Conservation (phyloP, 2,113 vertebrate genomes). For the Microtus richardsoni region DNA sequence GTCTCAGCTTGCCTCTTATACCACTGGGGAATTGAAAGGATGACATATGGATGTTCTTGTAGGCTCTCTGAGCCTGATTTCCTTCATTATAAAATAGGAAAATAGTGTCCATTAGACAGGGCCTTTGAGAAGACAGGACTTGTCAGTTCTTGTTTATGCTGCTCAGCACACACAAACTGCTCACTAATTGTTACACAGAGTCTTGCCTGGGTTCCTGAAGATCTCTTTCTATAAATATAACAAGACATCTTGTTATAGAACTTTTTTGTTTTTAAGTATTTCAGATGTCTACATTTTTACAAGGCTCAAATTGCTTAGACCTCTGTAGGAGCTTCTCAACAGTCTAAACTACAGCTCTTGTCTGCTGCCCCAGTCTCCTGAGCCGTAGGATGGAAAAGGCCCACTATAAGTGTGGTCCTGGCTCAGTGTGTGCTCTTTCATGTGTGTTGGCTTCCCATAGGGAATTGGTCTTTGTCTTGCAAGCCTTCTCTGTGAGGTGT, state of each 20-base stretch:
- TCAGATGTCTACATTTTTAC: background rate
- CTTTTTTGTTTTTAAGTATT: background rate
- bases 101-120: background rate
- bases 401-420: background rate
- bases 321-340: rapidly evolving
- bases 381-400: background rate
- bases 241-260: background rate
- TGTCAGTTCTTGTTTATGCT: background rate
- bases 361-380: background rate
- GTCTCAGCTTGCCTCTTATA: background rate
- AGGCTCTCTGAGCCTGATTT: background rate
- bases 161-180: rapidly evolving
- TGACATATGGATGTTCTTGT: background rate
- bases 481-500: background rate
- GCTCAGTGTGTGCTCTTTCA: background rate
- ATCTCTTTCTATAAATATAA: background rate
- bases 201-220: background rate
- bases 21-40: background rate
- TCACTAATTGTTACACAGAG: background rate
- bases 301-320: background rate
- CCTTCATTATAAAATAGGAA: background rate
- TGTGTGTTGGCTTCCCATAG: background rate
- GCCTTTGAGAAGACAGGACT: background rate
- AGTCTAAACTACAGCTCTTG: background rate
- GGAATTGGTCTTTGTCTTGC: background rate